Evolutionary conservation across 1,140 invertebrate genomes (phyloP).

Genomic region (Popillia japonica): DNA sequence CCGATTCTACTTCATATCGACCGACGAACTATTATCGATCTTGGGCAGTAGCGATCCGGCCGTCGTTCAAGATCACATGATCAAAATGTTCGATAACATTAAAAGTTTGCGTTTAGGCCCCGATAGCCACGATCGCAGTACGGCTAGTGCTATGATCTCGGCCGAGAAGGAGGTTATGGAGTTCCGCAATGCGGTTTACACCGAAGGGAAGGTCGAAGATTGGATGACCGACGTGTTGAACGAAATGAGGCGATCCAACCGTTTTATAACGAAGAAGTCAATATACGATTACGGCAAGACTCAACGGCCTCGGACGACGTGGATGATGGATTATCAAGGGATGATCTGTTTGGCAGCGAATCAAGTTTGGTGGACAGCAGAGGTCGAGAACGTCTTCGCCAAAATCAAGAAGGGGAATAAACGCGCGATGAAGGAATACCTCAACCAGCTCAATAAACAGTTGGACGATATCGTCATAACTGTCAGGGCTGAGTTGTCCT

Average conservation of each 20-base stretch:
- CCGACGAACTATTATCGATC: slow-evolving; percentile 89
- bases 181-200: slow-evolving; percentile 69
- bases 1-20: slow-evolving; percentile 92
- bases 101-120: slow-evolving; percentile 73
- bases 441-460: slow-evolving; percentile 80
- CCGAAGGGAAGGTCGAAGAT: slow-evolving; percentile 77
- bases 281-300: slow-evolving; percentile 83
- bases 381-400: slow-evolving; percentile 87
- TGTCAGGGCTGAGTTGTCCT: slow-evolving; percentile 73
- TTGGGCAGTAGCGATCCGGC: slow-evolving; percentile 82
- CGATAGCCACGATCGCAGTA: slow-evolving; percentile 68
- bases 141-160: slow-evolving; percentile 84
- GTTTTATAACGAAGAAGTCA: slow-evolving; percentile 86
- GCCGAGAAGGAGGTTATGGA: slow-evolving; percentile 88
- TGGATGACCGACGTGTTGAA: slow-evolving; percentile 87
- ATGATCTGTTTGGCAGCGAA: slow-evolving; percentile 87
- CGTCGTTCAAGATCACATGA: slow-evolving; percentile 89
- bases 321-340: slow-evolving; percentile 89
- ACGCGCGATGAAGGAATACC: slow-evolving; percentile 88
- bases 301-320: slow-evolving; percentile 70
- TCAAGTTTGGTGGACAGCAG: slow-evolving; percentile 93
- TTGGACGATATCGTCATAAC: slow-evolving; percentile 84
- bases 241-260: slow-evolving; percentile 86
- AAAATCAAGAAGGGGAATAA: slow-evolving; percentile 81
- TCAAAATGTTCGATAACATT: slow-evolving; percentile 95